Evolutionary conservation across 1,140 invertebrate genomes (phyloP).

Genomic region (Agrypnia vestita): DNA sequence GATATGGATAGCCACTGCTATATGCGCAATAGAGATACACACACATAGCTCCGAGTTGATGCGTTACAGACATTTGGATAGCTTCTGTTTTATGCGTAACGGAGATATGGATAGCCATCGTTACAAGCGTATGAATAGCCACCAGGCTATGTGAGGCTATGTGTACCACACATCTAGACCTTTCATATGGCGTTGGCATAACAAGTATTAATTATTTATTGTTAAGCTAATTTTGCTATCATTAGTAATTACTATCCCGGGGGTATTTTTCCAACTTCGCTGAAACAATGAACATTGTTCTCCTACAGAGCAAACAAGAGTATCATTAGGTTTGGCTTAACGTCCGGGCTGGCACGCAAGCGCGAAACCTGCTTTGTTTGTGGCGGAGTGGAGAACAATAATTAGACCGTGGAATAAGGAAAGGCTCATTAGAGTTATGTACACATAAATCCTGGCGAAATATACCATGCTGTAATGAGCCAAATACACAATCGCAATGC

Average conservation of each 20-base stretch:
- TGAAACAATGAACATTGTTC: conserved; percentile 4
- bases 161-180: too few species aligned
- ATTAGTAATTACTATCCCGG: conserved; percentile 7
- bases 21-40: too few species aligned
- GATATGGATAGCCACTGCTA: too few species aligned
- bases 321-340: conserved; percentile 15
- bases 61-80: too few species aligned
- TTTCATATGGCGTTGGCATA: too few species aligned
- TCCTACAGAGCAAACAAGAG: background rate
- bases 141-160: too few species aligned
- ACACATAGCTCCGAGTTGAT: too few species aligned
- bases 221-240: conserved; percentile 33
- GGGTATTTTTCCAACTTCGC: conserved; percentile 7
- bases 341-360: conserved; percentile 30
- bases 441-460: conserved; percentile 1
- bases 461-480: background rate
- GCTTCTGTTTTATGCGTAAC: too few species aligned
- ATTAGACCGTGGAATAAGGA: conserved; percentile 8
- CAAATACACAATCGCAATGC: background rate
- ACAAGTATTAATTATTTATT: too few species aligned
- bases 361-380: conserved; percentile 15
- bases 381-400: background rate
- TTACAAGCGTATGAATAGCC: too few species aligned
- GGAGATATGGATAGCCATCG: too few species aligned
- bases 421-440: background rate